Evolutionary conservation across 2,888 invertebrate genomes (phyloP).

Genomic region (Chrysolina haemoptera): DNA sequence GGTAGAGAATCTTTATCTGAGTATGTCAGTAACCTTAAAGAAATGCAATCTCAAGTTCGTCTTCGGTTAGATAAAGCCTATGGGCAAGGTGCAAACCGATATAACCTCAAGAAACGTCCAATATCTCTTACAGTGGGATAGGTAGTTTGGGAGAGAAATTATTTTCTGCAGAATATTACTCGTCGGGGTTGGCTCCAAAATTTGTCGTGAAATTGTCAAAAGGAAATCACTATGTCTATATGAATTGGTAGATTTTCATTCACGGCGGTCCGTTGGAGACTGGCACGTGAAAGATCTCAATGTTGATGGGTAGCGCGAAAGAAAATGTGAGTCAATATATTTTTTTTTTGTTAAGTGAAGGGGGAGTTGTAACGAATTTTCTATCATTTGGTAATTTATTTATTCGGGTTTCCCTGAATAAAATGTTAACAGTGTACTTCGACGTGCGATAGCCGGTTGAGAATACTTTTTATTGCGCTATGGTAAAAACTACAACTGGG

Average conservation of each 20-base stretch:
- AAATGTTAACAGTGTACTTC: no score
- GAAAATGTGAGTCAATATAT: not conserved
- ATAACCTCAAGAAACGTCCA: slow-evolving; percentile 31
- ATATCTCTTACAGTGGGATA: no score
- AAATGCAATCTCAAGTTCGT: slow-evolving; percentile 25
- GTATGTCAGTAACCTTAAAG: slow-evolving; percentile 13
- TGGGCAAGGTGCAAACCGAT: slow-evolving; percentile 25
- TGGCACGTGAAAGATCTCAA: slow-evolving; percentile 30
- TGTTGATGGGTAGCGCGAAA: not conserved
- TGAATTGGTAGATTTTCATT: slow-evolving; percentile 13
- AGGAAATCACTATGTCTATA: slow-evolving; percentile 23
- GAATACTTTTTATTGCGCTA: no score
- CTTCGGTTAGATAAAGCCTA: slow-evolving; percentile 33
- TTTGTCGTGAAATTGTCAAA: slow-evolving; percentile 26
- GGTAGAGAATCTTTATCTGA: slow-evolving; percentile 4
- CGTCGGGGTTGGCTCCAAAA: slow-evolving; percentile 47
- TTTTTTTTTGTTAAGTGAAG: slow-evolving; percentile 4
- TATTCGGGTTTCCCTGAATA: no score
- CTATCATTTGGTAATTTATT: no score
- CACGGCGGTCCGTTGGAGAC: slow-evolving; percentile 1
- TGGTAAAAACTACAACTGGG: no score
- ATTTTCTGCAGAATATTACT: slow-evolving; percentile 34
- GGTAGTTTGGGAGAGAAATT: slow-evolving; percentile 36
- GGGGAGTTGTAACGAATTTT: slow-evolving; percentile 13
- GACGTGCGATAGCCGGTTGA: no score